Conservation (phyloP, 2,113 vertebrate genomes). For the Gallinago undulata region DNA sequence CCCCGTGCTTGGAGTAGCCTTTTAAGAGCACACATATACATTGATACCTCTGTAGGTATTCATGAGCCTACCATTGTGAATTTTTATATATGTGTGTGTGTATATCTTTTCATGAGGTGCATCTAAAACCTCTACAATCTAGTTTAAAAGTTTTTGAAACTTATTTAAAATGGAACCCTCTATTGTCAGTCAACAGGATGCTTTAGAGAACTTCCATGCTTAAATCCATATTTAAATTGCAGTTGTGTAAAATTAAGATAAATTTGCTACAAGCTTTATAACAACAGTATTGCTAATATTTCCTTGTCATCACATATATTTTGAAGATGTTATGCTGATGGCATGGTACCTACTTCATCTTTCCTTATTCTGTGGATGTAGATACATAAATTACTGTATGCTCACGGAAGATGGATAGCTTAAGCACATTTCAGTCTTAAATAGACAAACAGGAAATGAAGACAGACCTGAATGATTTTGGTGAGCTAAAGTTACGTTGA, state of each 20-base stretch:
- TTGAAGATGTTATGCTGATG: background rate
- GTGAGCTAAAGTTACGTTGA: conserved; percentile 76
- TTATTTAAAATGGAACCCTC: background rate
- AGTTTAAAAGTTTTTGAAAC: background rate
- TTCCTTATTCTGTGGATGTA: background rate
- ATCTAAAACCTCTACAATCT: background rate
- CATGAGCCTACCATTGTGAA: background rate
- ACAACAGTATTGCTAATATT: background rate
- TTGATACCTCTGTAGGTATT: background rate
- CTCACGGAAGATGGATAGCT: background rate
- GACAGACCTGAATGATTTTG: conserved; percentile 76
- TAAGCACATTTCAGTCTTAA: background rate
- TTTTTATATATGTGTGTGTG: background rate
- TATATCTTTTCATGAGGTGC: background rate
- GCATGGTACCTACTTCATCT: background rate
- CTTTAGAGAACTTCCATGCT: background rate
- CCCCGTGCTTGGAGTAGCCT: background rate
- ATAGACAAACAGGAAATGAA: background rate
- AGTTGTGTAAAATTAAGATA: conserved; percentile 17
- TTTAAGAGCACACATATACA: background rate
- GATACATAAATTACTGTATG: background rate
- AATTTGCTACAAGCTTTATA: background rate
- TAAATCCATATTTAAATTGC: background rate
- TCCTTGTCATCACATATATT: background rate
- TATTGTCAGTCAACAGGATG: background rate